Evolutionary conservation across 2,888 invertebrate species (phyloP).

Genomic region (Sinodicranocentrus sp.): DNA sequence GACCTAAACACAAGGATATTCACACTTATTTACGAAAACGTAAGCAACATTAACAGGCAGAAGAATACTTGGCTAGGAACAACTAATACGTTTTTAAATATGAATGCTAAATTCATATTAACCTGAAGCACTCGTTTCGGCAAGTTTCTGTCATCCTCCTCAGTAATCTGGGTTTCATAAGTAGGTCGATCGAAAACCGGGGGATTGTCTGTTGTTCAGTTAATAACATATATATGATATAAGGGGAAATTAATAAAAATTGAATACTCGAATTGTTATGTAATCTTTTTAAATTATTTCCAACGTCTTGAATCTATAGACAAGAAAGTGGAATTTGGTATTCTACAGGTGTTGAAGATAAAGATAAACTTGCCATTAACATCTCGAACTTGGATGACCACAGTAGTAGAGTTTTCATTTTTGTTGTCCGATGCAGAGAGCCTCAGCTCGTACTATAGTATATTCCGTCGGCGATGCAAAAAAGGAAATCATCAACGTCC

Average conservation of each 20-base stretch:
- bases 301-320: no score
- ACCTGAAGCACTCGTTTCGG: constrained; percentile 96
- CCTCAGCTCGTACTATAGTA: constrained; percentile 90
- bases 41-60: no score
- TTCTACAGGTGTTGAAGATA: no score
- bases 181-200: constrained; percentile 97
- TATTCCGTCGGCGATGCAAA: constrained; percentile 16
- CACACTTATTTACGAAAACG: no score
- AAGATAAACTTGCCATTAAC: constrained; percentile 96
- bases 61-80: no score
- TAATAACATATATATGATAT: background rate
- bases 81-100: no score
- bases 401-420: constrained; percentile 97
- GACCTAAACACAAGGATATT: no score
- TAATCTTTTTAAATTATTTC: no score
- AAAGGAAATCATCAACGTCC: no score
- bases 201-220: constrained; percentile 69
- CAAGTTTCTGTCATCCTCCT: constrained; percentile 95
- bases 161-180: constrained; percentile 96
- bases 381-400: constrained; percentile 97
- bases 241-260: background rate
- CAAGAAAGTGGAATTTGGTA: no score
- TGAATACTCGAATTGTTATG: no score
- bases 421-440: constrained; percentile 97
- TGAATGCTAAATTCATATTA: constrained; percentile 27